Percentiles rank a stretch among this genome's conserved stretches.
phyloP scores from a whole-genome alignment of 2,797 vertebrate species.

The Galagoides demidoff region DNA sequence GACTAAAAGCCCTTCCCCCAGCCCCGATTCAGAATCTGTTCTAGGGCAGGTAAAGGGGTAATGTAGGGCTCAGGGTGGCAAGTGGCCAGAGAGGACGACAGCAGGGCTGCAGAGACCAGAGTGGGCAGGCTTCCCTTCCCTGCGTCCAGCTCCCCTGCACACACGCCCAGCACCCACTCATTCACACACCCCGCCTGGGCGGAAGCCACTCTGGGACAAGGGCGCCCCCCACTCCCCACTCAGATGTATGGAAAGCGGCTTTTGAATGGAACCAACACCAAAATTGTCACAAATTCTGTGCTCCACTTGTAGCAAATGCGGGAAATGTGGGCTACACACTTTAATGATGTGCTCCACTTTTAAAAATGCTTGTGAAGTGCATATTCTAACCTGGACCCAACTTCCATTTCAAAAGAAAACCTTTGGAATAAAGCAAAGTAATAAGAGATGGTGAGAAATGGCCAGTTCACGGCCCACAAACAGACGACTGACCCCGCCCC shows the following conservation, averaged over 20 bases:
- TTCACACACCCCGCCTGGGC: not conserved
- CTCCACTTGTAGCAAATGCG: not conserved
- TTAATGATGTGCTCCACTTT: not conserved
- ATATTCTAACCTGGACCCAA: not conserved
- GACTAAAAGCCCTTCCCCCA: not conserved
- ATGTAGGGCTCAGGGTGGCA: accelerated
- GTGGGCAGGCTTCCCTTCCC: too few relatives aligned
- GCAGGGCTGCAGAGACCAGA: not conserved
- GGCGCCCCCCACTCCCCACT: too few relatives aligned
- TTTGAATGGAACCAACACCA: constrained; percentile 1
- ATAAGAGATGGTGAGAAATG: not conserved
- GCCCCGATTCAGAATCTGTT: not conserved
- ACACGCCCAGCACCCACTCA: not conserved
- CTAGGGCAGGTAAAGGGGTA: not conserved
- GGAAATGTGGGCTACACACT: too few relatives aligned
- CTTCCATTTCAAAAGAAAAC: not conserved
- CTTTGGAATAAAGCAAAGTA: not conserved
- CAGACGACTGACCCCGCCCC: too few relatives aligned
- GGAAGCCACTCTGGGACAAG: not conserved
- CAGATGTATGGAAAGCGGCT: not conserved
- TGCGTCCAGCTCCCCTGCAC: not conserved
- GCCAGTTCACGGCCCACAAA: not conserved
- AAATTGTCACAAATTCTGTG: not conserved
- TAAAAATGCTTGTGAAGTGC: not conserved
- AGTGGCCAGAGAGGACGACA: not conserved